Evolutionary conservation across 2,113 vertebrate species (phyloP).

Genomic region (Ptilorrhoa leucosticta): DNA sequence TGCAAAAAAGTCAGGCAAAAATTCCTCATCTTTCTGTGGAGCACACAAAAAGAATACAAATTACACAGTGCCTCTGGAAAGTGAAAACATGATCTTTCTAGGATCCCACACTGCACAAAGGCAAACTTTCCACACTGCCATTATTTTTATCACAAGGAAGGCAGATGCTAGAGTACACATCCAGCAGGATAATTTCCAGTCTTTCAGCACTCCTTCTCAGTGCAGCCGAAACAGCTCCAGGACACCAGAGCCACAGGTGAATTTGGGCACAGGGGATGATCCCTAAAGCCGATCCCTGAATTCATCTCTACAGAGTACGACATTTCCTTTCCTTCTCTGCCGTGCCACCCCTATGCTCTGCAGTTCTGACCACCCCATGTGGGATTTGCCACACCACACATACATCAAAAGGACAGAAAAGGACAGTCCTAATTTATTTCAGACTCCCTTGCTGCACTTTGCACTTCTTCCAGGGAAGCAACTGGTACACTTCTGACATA

Average conservation of each 20-base stretch:
- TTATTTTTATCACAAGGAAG: neutral
- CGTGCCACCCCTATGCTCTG: rapidly evolving
- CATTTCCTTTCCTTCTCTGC: neutral
- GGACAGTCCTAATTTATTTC: neutral
- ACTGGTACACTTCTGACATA: neutral
- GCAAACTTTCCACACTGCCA: neutral
- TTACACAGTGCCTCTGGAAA: neutral
- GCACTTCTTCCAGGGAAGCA: neutral
- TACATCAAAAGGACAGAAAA: neutral
- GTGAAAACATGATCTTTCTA: neutral
- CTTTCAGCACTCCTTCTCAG: neutral
- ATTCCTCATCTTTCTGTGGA: constrained; percentile 90
- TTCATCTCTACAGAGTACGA: rapidly evolving
- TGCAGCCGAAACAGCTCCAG: neutral
- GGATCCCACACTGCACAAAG: neutral
- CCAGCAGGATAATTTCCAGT: neutral
- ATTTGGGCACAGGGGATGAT: rapidly evolving
- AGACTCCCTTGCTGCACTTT: neutral
- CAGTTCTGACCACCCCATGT: neutral
- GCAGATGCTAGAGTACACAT: neutral
- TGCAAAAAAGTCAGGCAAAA: constrained; percentile 93
- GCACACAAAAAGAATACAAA: constrained; percentile 20
- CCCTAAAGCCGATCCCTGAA: neutral
- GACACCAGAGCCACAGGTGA: neutral
- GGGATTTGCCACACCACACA: neutral